Evolutionary conservation across 1,140 invertebrate genomes (phyloP).

Genomic region (Maniola jurtina): DNA sequence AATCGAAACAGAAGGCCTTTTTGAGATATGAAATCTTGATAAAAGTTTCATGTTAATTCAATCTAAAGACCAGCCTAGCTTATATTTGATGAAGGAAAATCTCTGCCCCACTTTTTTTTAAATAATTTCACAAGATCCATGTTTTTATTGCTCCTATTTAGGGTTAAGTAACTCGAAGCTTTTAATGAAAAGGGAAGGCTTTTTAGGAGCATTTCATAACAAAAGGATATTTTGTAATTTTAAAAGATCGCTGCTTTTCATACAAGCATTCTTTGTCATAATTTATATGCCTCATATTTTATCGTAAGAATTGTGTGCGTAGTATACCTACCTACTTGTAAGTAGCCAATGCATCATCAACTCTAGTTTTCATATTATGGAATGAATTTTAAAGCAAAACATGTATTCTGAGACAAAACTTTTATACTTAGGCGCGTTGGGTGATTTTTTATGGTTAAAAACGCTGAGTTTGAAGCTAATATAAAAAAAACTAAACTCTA

Average conservation of each 20-base stretch:
- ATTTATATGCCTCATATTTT: too few relatives aligned
- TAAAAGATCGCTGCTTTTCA: background rate
- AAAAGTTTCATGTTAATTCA: constrained; percentile 71
- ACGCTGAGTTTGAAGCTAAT: too few relatives aligned
- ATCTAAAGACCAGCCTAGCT: constrained; percentile 56
- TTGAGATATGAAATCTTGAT: too few relatives aligned
- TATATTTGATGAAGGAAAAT: constrained; percentile 57
- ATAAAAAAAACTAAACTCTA: too few relatives aligned
- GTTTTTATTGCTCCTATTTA: constrained; percentile 13
- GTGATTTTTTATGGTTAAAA: too few relatives aligned
- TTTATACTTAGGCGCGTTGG: too few relatives aligned
- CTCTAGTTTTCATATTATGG: too few relatives aligned
- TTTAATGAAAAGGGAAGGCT: constrained; percentile 1
- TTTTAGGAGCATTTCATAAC: background rate
- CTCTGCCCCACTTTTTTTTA: constrained; percentile 22
- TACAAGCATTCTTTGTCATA: background rate
- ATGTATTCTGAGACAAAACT: too few relatives aligned
- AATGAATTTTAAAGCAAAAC: too few relatives aligned
- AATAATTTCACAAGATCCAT: constrained; percentile 24
- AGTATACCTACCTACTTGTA: too few relatives aligned
- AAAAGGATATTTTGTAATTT: background rate
- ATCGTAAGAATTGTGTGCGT: too few relatives aligned
- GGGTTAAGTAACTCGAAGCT: background rate
- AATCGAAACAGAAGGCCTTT: background rate
- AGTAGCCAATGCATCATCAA: too few relatives aligned